phyloP scores from a whole-genome alignment of 2,888 invertebrate genomes.

The Spilarctia lutea region DNA sequence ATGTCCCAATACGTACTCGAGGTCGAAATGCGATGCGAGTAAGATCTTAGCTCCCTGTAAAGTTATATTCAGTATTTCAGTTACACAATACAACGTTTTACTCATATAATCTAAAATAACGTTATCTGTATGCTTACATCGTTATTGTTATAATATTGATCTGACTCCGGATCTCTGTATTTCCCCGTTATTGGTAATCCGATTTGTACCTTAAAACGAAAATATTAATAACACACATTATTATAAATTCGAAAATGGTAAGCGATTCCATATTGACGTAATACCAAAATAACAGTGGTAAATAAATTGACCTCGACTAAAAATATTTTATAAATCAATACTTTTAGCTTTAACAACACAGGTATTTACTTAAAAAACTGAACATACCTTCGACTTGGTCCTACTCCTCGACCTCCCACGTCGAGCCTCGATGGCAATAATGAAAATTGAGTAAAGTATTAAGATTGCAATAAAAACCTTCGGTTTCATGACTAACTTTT shows the following conservation, averaged over 20 bases:
- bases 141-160: conserved; percentile 96
- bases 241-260: not conserved
- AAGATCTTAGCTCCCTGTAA: conserved; percentile 95
- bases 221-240: not conserved
- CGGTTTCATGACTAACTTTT: conserved; percentile 67
- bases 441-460: conserved; percentile 61
- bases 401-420: conserved; percentile 90
- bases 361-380: not conserved
- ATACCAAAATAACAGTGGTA: too few relatives aligned
- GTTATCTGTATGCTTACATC: conserved; percentile 87
- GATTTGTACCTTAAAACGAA: conserved; percentile 89
- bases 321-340: too few relatives aligned
- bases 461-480: conserved; percentile 60
- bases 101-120: not conserved
- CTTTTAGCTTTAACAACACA: not conserved
- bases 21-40: conserved; percentile 96
- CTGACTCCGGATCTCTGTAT: conserved; percentile 95
- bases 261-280: not conserved
- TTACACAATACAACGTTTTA: not conserved
- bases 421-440: conserved; percentile 81
- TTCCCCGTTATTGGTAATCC: conserved; percentile 95
- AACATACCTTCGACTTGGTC: conserved; percentile 90
- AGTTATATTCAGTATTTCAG: not conserved
- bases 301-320: too few relatives aligned
- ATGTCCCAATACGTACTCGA: conserved; percentile 97